phyloP scores from a whole-genome alignment of 2,113 vertebrate genomes.

The Piliocolobus tephrosceles region DNA sequence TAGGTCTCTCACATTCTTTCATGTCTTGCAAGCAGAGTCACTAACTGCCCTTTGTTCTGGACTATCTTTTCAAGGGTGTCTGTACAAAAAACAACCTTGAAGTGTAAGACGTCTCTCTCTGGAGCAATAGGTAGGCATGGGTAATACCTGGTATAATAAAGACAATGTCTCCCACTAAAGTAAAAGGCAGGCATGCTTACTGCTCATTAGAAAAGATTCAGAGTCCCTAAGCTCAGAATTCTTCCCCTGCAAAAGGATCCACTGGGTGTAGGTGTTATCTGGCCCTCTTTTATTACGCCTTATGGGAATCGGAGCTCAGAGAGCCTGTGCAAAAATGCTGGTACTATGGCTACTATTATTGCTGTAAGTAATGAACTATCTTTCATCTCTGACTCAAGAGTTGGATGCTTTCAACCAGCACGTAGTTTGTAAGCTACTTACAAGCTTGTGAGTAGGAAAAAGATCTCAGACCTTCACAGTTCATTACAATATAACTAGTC shows the following conservation, averaged over 20 bases:
- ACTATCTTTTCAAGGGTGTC: neutral
- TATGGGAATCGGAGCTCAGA: neutral
- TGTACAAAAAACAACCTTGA: neutral
- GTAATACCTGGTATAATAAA: neutral
- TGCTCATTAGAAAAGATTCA: neutral
- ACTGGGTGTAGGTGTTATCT: neutral
- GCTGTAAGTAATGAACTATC: neutral
- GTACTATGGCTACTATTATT: neutral
- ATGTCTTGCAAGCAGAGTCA: neutral
- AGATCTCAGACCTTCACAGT: slow-evolving; percentile 1
- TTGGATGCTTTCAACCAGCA: neutral
- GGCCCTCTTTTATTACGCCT: neutral
- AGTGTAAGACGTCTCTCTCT: neutral
- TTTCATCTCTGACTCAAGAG: neutral
- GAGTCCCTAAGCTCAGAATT: neutral
- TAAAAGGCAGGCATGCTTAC: neutral
- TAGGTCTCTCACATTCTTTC: neutral
- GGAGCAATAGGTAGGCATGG: neutral
- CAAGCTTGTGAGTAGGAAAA: neutral
- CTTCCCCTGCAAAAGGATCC: neutral
- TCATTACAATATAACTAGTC: neutral
- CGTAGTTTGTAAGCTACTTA: neutral
- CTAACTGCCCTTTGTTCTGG: neutral
- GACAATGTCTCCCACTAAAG: neutral
- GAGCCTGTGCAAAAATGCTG: neutral